Evolutionary conservation across 2,888 invertebrate genomes (phyloP).

Genomic region (Antitype chi): DNA sequence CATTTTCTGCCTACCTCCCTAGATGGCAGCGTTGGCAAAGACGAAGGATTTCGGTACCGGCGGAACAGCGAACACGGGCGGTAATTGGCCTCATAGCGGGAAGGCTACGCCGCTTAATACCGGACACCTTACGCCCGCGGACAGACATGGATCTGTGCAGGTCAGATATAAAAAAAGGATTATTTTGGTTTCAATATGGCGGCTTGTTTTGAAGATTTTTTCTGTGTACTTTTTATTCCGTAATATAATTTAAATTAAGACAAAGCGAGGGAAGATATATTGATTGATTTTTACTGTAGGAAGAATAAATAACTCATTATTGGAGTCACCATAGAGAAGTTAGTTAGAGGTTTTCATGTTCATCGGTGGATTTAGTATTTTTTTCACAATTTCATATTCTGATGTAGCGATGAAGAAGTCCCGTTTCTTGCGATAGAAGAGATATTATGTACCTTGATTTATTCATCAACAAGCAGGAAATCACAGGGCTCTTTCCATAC

Average conservation of each 20-base stretch:
- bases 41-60: conserved; percentile 86
- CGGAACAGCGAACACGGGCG: conserved; percentile 93
- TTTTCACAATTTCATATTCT: neutral
- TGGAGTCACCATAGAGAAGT: neutral
- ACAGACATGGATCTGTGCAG: conserved; percentile 99
- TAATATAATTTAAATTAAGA: neutral
- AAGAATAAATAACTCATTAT: neutral
- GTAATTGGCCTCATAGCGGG: conserved; percentile 95
- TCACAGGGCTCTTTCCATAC: neutral
- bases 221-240: neutral
- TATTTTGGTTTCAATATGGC: neutral
- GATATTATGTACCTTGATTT: neutral
- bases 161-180: conserved; percentile 83
- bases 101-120: conserved; percentile 96
- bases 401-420: neutral
- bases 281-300: neutral
- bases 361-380: neutral
- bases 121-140: conserved; percentile 97
- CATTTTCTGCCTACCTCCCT: conserved; percentile 59
- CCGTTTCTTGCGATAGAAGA: neutral
- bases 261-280: neutral
- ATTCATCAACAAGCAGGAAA: neutral
- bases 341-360: neutral
- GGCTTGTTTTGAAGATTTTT: neutral
- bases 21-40: conserved; percentile 75